Evolutionary conservation across 2,797 vertebrate genomes (phyloP).

Genomic region (Peromyscus melanophrys): DNA sequence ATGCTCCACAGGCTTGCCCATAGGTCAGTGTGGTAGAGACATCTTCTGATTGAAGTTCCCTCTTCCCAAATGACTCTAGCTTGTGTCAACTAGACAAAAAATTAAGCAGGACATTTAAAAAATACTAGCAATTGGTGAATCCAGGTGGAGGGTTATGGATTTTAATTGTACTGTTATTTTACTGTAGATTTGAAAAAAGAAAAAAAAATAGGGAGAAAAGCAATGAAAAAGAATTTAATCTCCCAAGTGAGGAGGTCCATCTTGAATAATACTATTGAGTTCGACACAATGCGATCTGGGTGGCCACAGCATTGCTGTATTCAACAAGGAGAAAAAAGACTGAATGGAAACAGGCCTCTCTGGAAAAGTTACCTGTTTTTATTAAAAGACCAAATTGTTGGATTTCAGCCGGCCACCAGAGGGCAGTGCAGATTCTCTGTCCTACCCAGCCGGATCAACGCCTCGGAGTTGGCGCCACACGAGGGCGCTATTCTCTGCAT

Average conservation of each 20-base stretch:
- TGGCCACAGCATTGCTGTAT: background rate
- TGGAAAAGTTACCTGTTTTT: background rate
- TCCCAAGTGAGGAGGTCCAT: background rate
- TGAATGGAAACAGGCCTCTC: constrained; percentile 21
- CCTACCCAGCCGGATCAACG: accelerated
- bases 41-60: background rate
- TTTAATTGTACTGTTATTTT: background rate
- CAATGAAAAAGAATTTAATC: constrained; percentile 11
- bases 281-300: background rate
- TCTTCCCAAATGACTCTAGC: background rate
- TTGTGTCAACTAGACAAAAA: background rate
- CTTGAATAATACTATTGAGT: constrained; percentile 25
- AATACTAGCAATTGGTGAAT: background rate
- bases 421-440: constrained; percentile 65
- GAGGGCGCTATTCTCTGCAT: constrained; percentile 68
- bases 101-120: background rate
- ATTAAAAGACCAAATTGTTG: background rate
- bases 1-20: background rate
- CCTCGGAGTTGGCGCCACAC: background rate
- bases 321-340: constrained; percentile 2
- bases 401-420: constrained; percentile 4
- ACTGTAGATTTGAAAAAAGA: constrained; percentile 22
- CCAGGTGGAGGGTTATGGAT: background rate
- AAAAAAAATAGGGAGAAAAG: background rate
- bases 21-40: background rate